Percentiles rank a stretch among this genome's conserved stretches.
These are phyloP conservation scores for Labroides dimidiatus DNA, from an alignment of 2,797 vertebrate species.

Conservation along the genomic window DNA sequence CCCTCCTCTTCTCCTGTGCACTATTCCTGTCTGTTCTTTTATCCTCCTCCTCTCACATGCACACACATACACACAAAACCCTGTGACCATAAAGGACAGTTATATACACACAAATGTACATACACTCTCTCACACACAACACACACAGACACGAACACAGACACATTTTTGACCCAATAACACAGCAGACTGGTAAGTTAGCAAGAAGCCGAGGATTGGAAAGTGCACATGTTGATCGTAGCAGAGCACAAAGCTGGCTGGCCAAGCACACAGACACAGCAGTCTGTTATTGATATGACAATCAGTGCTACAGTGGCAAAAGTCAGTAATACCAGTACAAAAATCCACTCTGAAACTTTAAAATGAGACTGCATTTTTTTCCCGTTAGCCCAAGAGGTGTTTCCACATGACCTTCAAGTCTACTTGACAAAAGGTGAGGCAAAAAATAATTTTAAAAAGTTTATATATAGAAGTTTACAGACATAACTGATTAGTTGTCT, in stretches of 20 bases:
- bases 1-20: constrained; percentile 13
- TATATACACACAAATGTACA: constrained; percentile 35
- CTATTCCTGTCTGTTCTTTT: background rate
- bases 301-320: constrained; percentile 39
- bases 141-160: constrained; percentile 57
- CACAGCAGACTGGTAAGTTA: constrained; percentile 59
- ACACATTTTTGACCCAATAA: constrained; percentile 55
- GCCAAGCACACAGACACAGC: constrained; percentile 58
- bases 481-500: background rate
- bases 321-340: constrained; percentile 12
- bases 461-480: no score
- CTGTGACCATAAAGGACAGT: constrained; percentile 67
- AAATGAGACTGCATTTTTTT: constrained; percentile 8
- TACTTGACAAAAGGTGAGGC: background rate
- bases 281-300: constrained; percentile 57
- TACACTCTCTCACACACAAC: constrained; percentile 35
- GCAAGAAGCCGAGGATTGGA: constrained; percentile 62
- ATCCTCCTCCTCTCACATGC: background rate
- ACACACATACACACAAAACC: constrained; percentile 60
- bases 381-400: background rate
- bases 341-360: constrained; percentile 15
- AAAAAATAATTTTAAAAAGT: background rate
- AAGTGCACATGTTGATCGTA: constrained; percentile 60
- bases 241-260: constrained; percentile 61
- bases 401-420: background rate